Base-by-base conservation (phyloP, 2,888 invertebrate species). In the Spodoptera exigua region DNA sequence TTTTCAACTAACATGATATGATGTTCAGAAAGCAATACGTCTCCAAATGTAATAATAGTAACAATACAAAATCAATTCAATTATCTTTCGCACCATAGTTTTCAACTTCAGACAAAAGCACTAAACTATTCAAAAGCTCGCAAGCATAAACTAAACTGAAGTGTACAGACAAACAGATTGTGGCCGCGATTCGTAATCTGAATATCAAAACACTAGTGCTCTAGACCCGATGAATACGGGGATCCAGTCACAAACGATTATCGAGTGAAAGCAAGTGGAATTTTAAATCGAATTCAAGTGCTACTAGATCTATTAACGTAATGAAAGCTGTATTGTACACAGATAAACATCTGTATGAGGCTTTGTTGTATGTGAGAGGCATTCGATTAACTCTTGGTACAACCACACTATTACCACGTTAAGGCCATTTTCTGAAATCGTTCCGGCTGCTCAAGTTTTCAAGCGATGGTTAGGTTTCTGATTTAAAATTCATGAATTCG, bases 141-240 rank as follows among this genome's bases (percentile, higher is more conserved):
- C 9, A 40, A 13, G 14, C 53, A 40, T 41, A 58, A 64, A 64
- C 48, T 49, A 74, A 73, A 59, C n/a, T 37, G 39, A 48, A 60
- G 36, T 48, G 17, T 57, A 61, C 45, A 57, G 64, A 56, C 47
- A 57, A 54, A 46, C 58, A 55, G 59, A 66, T 70, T 60, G 61
- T 17, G 12, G 10, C 32, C 52, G 34, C 43, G 34, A 49, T 52
- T 34, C 64, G 71, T 72, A 70, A 81, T 81, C 73, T 79, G 73
- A 81, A 78, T 77, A 69, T 80, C 77, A 78, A 68, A 79, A 70
- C 64, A 72, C 72, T 58, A 78, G 61, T 49, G 56, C 52, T 65
- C 70, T 72, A 37, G 48, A 70, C 49, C 47, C 11, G 36, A n/a
- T n/a, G n/a, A 35, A 43, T 35, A 51, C 36, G 48, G 17, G 12